These are phyloP conservation scores for Spheniscus humboldti DNA, from an alignment of 2,797 vertebrate species.

Conservation along the genomic window DNA sequence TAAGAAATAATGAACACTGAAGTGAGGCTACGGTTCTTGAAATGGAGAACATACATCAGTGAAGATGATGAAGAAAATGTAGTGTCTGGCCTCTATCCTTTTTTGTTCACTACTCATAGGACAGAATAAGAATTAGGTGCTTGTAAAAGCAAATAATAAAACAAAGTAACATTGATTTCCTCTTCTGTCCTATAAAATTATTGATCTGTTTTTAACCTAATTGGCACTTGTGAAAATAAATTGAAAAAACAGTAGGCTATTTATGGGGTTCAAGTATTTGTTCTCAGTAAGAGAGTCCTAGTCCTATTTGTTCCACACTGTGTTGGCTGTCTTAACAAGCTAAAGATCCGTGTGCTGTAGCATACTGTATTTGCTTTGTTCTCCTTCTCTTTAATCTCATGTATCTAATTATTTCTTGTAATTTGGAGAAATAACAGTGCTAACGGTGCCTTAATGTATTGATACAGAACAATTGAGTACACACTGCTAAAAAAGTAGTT, in stretches of 20 bases:
- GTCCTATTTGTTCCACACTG: background rate
- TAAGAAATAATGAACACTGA: background rate
- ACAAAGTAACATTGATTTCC: slow-evolving; percentile 38
- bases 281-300: background rate
- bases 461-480: background rate
- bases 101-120: background rate
- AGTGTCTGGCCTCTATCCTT: background rate
- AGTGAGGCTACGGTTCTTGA: background rate
- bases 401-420: background rate
- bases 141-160: background rate
- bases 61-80: slow-evolving; percentile 8
- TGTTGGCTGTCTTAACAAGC: background rate
- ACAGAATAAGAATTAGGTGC: background rate
- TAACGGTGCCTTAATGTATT: background rate
- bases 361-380: slow-evolving; percentile 28
- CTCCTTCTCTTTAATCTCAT: slow-evolving; percentile 51
- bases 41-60: background rate
- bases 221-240: slow-evolving; percentile 62
- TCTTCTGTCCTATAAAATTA: slow-evolving; percentile 10
- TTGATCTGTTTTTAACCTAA: slow-evolving; percentile 64
- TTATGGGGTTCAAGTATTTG: slow-evolving; percentile 48
- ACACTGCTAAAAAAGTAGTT: background rate
- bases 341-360: background rate
- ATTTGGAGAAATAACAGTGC: background rate
- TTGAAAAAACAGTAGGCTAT: slow-evolving; percentile 25